Percentiles rank a stretch among this genome's conserved stretches.
phyloP scores from a whole-genome alignment of 2,797 vertebrate species.

The Margarornis squamiger region DNA sequence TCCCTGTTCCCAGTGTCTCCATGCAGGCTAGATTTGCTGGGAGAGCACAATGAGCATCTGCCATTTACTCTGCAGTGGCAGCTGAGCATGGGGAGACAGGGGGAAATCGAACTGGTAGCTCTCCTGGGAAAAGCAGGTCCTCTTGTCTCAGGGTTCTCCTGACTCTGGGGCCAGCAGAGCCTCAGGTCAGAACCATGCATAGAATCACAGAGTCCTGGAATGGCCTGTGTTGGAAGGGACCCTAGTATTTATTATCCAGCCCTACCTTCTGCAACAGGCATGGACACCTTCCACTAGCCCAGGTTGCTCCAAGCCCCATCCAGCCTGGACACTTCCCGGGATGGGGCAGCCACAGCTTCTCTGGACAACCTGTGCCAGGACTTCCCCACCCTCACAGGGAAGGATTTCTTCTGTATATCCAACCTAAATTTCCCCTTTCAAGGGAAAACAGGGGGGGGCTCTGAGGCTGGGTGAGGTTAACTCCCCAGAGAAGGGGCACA shows the following conservation, averaged over 20 bases:
- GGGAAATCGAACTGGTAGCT: accelerated
- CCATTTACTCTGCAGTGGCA: accelerated
- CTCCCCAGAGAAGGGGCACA: neutral
- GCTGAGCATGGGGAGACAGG: neutral
- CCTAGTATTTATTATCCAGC: neutral
- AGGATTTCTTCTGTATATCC: neutral
- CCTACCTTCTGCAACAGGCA: neutral
- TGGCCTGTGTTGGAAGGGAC: neutral
- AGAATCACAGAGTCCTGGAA: neutral
- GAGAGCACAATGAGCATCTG: accelerated
- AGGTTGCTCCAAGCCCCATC: no score
- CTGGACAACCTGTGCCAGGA: no score
- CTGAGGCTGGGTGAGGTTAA: neutral
- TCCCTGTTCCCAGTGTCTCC: neutral
- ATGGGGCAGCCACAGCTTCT: no score
- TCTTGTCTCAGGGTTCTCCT: neutral
- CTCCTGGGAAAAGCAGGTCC: neutral
- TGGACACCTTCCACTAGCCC: neutral
- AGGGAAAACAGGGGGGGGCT: no score
- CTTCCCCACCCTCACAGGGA: neutral
- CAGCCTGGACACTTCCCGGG: no score
- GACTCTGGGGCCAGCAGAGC: neutral
- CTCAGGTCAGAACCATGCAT: accelerated
- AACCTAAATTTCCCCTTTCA: neutral
- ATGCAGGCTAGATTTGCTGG: neutral